These are phyloP conservation scores for Cassiopea xamachana DNA, from an alignment of 30 jellyfish, hydroid and myxozoan genomes.

Conservation along the genomic window DNA sequence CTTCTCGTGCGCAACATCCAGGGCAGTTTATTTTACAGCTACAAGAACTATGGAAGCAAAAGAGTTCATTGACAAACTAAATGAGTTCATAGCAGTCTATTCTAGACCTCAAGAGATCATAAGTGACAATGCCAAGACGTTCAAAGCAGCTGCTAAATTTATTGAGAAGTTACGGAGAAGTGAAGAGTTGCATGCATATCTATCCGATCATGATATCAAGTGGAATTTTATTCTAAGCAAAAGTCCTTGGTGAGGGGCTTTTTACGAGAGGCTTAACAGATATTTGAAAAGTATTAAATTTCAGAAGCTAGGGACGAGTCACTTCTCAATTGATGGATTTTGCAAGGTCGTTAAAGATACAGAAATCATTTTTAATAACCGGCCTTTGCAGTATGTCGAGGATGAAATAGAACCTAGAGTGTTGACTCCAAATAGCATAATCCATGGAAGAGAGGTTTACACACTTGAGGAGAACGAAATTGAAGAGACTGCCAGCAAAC, in stretches of 20 bases:
- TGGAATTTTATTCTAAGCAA: conserved; percentile 46
- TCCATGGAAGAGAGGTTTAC: conserved; percentile 56
- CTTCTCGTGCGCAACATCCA: conserved; percentile 25
- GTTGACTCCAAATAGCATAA: conserved; percentile 48
- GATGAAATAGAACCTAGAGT: conserved; percentile 60
- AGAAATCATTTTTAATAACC: conserved; percentile 44
- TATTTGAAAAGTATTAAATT: conserved; percentile 34
- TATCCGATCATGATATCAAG: conserved; percentile 15
- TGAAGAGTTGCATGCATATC: conserved; percentile 51
- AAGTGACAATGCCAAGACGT: conserved; percentile 69
- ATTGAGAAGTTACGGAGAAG: conserved; percentile 29
- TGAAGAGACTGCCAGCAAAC: conserved; percentile 23
- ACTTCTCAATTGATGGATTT: conserved; percentile 43
- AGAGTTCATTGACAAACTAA: conserved; percentile 41
- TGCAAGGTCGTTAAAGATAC: conserved; percentile 34
- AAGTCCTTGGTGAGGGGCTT: conserved; percentile 58
- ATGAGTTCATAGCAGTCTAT: conserved; percentile 35
- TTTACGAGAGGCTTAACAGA: conserved; percentile 61
- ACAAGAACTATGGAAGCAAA: conserved; percentile 27
- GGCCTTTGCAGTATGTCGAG: conserved; percentile 70
- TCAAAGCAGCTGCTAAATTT: conserved; percentile 60
- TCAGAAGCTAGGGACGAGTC: conserved; percentile 55
- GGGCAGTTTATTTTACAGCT: conserved; percentile 56
- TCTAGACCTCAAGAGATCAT: conserved; percentile 62
- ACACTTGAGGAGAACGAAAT: conserved; percentile 21